Evolutionary conservation across 30 jellyfish, hydroid and myxozoan genomes (phyloP), one percentile per base, ranked within the genome.

Genomic region (Sanderia malayensis): DNA sequence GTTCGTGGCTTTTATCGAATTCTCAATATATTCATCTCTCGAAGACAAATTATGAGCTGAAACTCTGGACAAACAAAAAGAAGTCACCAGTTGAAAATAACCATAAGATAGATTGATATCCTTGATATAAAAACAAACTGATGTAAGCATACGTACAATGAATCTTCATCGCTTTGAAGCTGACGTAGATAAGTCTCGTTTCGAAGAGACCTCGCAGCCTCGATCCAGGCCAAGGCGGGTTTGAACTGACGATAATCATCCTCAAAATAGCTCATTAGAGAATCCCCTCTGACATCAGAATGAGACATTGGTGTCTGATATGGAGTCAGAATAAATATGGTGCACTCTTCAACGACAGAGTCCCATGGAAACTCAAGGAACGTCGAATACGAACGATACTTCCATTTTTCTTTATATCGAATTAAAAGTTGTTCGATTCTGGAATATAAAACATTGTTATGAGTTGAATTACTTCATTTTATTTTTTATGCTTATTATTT

Each of bases 271-370:
- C 86, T 57, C 45, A 74, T 70, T 22, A 32, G 32, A 46, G 47
- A 8, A 6, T 63, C 44, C 3, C 41, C 44, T 0, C 34, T 44
- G 20, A 59, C 66, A 23, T 41, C 70, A 34, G 70, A 60, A 63
- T 30, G 86, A 59, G 75, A 70, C 32, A 32, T 31, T 26, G 59
- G 86, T 2, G 64, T 2, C 18, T 49, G 64, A 19, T 23, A 60
- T 41, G 32, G 77, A 59, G 86, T 45, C 77, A n/a, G 65, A 21
- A 13, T 33, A 34, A 33, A 74, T 27, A 59, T 59, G 66, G 77
- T 52, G 70, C 86, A 74, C 60, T 74, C 86, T 60, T 74, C 86
- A 21, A 74, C 32, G 41, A 74, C 46, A 19, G 65, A 60, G 15
- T 61, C 31, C 86, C 86, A 74, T 64, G 86, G 86, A 45, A 74